Evolutionary conservation across 2,888 invertebrate genomes (phyloP), one percentile per base, ranked within the genome.

Genomic region (Trypoxylon attenuatum): DNA sequence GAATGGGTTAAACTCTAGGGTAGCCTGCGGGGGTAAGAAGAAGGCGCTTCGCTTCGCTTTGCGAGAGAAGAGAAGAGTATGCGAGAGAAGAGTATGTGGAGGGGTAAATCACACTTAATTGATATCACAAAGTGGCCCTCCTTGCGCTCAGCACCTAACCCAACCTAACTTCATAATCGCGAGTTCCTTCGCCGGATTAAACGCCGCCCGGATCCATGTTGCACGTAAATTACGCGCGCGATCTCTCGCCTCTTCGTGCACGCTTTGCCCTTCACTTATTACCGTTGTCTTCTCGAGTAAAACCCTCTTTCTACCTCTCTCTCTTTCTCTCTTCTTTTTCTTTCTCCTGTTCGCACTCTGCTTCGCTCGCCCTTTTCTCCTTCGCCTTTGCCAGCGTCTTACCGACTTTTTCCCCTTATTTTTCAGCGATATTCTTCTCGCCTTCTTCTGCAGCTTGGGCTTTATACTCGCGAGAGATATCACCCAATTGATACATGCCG

Each of bases 71-170:
- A 45, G 39, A 46, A 46, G 13, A 21, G 27, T 38, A 15, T 27
- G 45, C 27, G 42, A 49, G 63, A 63, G 60, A 42, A 60, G 43
- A 59, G 58, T n/a, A n/a, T n/a, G 56, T 43, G 51, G 69, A 47
- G 75, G 75, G 77, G 79, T 74, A 82, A 83, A 83, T 83, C 83
- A 80, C 78, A 83, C 80, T 83, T 83, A 83, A 83, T 83, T 83
- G 82, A 83, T 83, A 83, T 83, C 83, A 80, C 82, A 83, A 82
- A 83, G 82, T 80, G 76, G 75, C 69, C 72, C 76, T 72, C 71
- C 60, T 70, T 71, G 69, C 69, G 73, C 64, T 81, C 78, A 72
- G 67, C 78, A 78, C 73, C 76, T 73, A 78, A 72, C 76, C 79
- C 76, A 73, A 77, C 77, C 79, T 80, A 80, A 81, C 81, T 80